Conservation (phyloP, 2,888 invertebrate species). For the Brachyptera putata region DNA sequence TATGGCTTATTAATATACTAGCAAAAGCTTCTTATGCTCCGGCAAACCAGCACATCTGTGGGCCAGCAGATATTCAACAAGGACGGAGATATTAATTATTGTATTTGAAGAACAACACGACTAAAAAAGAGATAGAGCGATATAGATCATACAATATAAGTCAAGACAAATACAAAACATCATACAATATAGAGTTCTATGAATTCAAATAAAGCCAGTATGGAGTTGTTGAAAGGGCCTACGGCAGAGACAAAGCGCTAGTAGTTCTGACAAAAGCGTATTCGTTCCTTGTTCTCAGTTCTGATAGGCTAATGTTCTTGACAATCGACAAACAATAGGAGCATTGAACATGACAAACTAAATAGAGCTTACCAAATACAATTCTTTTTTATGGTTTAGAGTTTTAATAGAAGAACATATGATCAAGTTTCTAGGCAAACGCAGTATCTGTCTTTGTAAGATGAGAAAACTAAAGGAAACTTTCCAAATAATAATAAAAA, state of each 20-base stretch:
- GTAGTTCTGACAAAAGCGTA: slow-evolving; percentile 4
- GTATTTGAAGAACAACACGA: slow-evolving; percentile 15
- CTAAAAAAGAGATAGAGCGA: neutral
- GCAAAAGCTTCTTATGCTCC: neutral
- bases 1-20: neutral
- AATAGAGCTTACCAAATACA: too few species aligned
- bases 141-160: slow-evolving; percentile 1
- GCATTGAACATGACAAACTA: too few species aligned
- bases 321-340: too few species aligned
- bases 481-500: too few species aligned
- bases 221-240: slow-evolving; percentile 3
- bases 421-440: too few species aligned
- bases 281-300: neutral
- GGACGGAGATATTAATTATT: slow-evolving; percentile 9
- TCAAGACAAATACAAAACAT: slow-evolving; percentile 14
- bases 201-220: slow-evolving; percentile 17
- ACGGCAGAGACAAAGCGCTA: slow-evolving; percentile 4
- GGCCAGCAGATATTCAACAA: too few species aligned
- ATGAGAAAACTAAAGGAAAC: too few species aligned
- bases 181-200: slow-evolving; percentile 2
- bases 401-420: too few species aligned
- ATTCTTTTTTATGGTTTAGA: too few species aligned
- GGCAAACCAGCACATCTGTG: neutral
- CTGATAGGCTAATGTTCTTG: slow-evolving; percentile 13
- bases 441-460: too few species aligned